A percentile compares a stretch with the other conserved stretches of the same genome.
phyloP scores from a whole-genome alignment of 2,797 vertebrate genomes.

The Rousettus madagascariensis region DNA sequence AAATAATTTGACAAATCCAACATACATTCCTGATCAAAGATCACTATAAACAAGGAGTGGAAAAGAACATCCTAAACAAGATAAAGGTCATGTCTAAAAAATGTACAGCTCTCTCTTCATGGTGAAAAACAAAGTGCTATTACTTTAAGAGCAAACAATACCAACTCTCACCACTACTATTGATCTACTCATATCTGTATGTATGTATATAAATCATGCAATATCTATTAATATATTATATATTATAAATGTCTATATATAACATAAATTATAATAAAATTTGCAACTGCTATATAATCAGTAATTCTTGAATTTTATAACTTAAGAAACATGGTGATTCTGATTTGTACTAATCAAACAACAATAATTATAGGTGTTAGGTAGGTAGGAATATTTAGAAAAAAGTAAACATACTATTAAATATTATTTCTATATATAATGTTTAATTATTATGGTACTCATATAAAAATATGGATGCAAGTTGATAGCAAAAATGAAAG shows the following conservation, averaged over 20 bases:
- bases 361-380: background rate
- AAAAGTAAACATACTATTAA: background rate
- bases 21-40: background rate
- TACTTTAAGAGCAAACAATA: background rate
- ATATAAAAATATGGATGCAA: background rate
- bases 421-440: background rate
- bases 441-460: background rate
- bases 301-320: background rate
- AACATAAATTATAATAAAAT: background rate
- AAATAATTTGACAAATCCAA: background rate
- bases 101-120: background rate
- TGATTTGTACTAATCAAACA: background rate
- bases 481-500: background rate
- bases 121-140: background rate
- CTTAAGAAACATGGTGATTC: background rate
- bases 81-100: background rate
- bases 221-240: background rate
- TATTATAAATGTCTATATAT: background rate
- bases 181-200: background rate
- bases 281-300: background rate
- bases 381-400: background rate
- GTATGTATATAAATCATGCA: background rate
- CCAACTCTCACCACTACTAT: background rate
- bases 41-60: background rate
- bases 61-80: background rate